Evolutionary conservation across 2,888 invertebrate species (phyloP).

Genomic region (Mesoligia furuncula): DNA sequence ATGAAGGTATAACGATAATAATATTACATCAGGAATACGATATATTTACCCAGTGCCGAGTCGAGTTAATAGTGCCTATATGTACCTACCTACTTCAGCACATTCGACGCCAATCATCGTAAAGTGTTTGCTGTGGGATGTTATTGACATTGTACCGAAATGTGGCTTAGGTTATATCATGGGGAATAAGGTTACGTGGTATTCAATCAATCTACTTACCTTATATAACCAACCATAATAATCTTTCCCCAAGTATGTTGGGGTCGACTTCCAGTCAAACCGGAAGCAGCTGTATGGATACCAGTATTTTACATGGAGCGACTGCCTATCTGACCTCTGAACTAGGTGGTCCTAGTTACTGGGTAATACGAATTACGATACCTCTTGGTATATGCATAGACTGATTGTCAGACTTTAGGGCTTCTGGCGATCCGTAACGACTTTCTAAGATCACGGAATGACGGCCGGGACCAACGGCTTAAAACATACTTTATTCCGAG

Average conservation of each 20-base stretch:
- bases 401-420: no score
- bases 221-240: not conserved
- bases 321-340: not conserved
- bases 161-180: slow-evolving; percentile 1
- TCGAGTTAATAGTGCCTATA: slow-evolving; percentile 11
- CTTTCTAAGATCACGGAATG: no score
- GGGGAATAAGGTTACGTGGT: not conserved
- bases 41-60: slow-evolving; percentile 36
- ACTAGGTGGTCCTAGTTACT: no score
- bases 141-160: slow-evolving; percentile 29
- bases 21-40: slow-evolving; percentile 47
- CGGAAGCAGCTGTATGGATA: no score
- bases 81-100: not conserved
- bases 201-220: not conserved
- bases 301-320: no score
- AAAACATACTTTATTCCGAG: no score
- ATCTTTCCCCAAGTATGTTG: not conserved
- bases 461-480: no score
- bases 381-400: no score
- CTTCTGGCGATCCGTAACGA: no score
- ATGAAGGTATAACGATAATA: slow-evolving; percentile 34
- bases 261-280: not conserved
- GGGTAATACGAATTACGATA: no score
- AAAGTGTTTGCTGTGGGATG: slow-evolving; percentile 34
- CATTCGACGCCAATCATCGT: slow-evolving; percentile 46